phyloP scores from a whole-genome alignment of 2,113 vertebrate genomes.

The Pelvicachromis taeniatus region DNA sequence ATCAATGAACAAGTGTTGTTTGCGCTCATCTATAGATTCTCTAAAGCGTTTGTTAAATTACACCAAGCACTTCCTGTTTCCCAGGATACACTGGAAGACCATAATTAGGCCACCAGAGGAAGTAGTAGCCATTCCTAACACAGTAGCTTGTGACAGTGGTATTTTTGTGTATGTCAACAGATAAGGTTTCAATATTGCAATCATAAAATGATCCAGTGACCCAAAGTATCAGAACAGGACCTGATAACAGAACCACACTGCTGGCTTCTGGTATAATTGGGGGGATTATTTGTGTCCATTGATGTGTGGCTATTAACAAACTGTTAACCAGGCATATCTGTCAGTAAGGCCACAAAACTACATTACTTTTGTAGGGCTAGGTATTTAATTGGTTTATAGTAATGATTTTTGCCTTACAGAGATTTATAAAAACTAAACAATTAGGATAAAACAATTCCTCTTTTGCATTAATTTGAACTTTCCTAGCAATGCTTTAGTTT shows the following conservation, averaged over 20 bases:
- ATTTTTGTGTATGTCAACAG: fast-evolving
- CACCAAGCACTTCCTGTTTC: not conserved
- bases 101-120: not conserved
- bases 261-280: not conserved
- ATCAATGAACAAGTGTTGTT: not conserved
- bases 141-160: not conserved
- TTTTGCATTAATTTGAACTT: not conserved
- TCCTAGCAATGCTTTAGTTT: not conserved
- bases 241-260: not conserved
- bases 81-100: not conserved
- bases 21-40: not conserved
- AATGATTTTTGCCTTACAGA: not conserved
- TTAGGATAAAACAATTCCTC: not conserved
- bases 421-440: not conserved
- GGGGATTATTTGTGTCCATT: not conserved
- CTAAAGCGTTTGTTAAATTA: not conserved
- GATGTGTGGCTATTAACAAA: not conserved
- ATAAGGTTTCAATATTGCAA: not conserved
- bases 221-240: not conserved
- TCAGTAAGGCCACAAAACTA: not conserved
- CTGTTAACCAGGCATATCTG: not conserved
- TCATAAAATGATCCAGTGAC: not conserved
- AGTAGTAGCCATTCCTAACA: not conserved
- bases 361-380: not conserved
- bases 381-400: not conserved